phyloP scores from a whole-genome alignment of 2,113 vertebrate species.

The Colaptes auratus region DNA sequence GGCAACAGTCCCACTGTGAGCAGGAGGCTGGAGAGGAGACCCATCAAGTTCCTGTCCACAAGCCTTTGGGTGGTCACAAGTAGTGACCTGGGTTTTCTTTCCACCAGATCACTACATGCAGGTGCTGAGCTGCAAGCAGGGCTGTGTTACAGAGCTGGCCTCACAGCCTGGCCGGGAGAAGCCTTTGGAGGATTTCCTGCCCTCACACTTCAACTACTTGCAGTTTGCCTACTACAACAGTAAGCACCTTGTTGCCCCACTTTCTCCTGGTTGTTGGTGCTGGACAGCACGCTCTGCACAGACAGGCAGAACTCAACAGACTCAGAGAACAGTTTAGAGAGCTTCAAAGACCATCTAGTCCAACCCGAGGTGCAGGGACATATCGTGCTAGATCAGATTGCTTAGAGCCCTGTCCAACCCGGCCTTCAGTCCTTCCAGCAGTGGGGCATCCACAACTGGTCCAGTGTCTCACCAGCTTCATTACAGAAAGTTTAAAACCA shows the following conservation, averaged over 20 bases:
- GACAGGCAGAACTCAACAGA: accelerated
- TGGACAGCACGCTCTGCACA: accelerated
- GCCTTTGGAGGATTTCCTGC: slow-evolving; percentile 92
- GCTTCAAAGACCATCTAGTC: not conserved
- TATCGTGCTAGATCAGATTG: not conserved
- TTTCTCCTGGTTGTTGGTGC: accelerated
- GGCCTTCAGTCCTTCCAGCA: not conserved
- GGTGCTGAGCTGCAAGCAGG: slow-evolving; percentile 92
- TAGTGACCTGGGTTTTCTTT: not conserved
- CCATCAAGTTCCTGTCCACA: not conserved
- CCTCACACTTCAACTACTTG: slow-evolving; percentile 92
- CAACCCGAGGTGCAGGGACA: not conserved
- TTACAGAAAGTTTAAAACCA: not conserved
- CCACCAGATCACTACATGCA: slow-evolving; percentile 92
- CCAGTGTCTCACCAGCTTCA: not conserved
- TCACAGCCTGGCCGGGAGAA: slow-evolving; percentile 80
- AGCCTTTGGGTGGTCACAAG: not conserved
- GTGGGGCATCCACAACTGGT: not conserved
- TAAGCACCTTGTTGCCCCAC: slow-evolving; percentile 56
- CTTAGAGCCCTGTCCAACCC: not conserved
- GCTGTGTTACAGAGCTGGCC: slow-evolving; percentile 87
- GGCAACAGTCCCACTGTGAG: not conserved
- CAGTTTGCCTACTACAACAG: slow-evolving; percentile 98
- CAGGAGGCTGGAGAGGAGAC: not conserved
- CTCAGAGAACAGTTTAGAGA: not conserved